phyloP scores from a whole-genome alignment of 2,888 invertebrate genomes.

The Andrena praecox region DNA sequence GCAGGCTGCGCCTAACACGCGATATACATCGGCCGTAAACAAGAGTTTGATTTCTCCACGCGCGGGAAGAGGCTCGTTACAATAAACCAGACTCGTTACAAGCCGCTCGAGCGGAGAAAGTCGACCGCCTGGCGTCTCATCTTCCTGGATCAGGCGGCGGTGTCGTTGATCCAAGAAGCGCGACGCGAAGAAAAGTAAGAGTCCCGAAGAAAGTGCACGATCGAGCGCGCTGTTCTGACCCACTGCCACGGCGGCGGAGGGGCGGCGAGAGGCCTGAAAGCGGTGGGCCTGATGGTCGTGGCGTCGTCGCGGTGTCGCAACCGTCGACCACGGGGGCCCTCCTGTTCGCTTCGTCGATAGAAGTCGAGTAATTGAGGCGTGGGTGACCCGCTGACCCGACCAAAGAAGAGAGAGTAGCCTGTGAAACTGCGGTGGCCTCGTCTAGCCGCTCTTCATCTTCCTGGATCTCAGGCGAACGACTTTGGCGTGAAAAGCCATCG shows the following conservation, averaged over 20 bases:
- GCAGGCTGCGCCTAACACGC: not conserved
- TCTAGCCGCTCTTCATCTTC: conserved; percentile 65
- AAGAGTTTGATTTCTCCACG: conserved; percentile 44
- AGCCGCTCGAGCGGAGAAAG: conserved; percentile 52
- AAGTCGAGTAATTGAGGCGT: conserved; percentile 67
- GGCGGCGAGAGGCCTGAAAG: conserved; percentile 19
- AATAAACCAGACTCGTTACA: conserved; percentile 43
- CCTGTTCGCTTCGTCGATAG: conserved; percentile 20
- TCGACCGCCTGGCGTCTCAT: conserved; percentile 42
- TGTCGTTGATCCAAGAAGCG: conserved; percentile 53
- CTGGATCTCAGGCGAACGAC: conserved; percentile 39
- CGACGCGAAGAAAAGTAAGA: conserved; percentile 51
- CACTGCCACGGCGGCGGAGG: conserved; percentile 27
- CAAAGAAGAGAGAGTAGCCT: conserved; percentile 67
- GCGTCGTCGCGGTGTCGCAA: conserved; percentile 51
- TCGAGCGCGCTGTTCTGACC: conserved; percentile 2
- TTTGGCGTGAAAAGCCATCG: conserved; percentile 22
- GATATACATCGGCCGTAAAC: conserved; percentile 27
- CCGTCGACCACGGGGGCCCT: conserved; percentile 4
- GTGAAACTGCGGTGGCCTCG: conserved; percentile 68
- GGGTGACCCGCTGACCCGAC: conserved; percentile 72
- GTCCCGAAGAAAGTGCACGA: conserved; percentile 57
- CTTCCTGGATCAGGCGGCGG: conserved; percentile 52
- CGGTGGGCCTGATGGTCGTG: not conserved
- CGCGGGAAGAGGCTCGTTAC: conserved; percentile 22